Percentiles rank a stretch among this genome's conserved stretches.
phyloP scores from a whole-genome alignment of 2,888 invertebrate species.

The Drosophila pegasa region DNA sequence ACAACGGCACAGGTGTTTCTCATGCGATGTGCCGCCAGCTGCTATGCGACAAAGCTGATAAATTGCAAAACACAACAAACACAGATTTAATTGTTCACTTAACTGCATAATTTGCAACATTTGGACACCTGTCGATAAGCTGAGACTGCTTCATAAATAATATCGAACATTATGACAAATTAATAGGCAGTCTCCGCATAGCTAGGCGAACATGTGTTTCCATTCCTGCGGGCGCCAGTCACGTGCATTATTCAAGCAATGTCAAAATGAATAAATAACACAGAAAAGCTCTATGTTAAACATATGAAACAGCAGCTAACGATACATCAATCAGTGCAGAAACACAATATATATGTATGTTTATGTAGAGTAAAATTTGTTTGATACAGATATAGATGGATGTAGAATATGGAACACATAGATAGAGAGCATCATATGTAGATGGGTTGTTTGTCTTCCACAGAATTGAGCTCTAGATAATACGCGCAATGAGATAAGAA shows the following conservation, averaged over 20 bases:
- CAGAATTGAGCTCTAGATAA: not conserved
- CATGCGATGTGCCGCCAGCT: not conserved
- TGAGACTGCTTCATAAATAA: not conserved
- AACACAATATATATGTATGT: not conserved
- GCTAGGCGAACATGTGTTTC: not conserved
- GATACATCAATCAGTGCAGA: not conserved
- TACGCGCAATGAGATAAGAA: not conserved
- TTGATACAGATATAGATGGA: not conserved
- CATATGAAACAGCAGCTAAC: not conserved
- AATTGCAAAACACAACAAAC: conserved; percentile 12
- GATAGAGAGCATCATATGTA: not conserved
- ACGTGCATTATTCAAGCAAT: not conserved
- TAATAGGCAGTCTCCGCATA: not conserved
- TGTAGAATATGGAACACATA: no score
- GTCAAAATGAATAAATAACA: not conserved
- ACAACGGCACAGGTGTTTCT: not conserved
- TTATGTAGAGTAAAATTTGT: not conserved
- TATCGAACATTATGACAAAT: conserved; percentile 7
- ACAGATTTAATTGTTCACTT: conserved; percentile 8
- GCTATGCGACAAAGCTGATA: not conserved
- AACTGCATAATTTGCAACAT: conserved; percentile 2
- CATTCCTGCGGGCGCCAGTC: not conserved
- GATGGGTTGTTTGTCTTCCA: not conserved
- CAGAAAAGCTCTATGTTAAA: not conserved
- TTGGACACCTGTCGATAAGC: conserved; percentile 4